Base-by-base conservation (phyloP, 2,797 vertebrate species). In the Rhyacichthys aspro region DNA sequence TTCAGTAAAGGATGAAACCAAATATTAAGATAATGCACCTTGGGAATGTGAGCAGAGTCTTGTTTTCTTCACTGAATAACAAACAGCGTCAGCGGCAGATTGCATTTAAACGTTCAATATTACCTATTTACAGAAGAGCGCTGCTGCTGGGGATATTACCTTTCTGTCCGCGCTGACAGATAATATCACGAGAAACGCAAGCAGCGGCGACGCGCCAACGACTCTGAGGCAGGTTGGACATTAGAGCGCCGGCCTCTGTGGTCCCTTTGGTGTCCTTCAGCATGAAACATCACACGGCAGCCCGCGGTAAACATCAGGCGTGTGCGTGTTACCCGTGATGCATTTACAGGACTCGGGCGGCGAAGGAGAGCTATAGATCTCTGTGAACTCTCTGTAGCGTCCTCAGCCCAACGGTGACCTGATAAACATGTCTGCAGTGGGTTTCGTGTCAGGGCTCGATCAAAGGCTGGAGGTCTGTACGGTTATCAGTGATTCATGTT, bases 181-280 rank as follows among this genome's bases (percentile, higher is more conserved):
- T 81, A 58, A 43, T 56, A 49, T 74, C 48, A 50, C 55, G 43
- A 42, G 44, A 67, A 72, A 74, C 59, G 43, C 60, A 52, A 64
- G 62, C 52, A 81, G 76, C 84, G 55, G 76, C 84, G 55, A 72
- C 3, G 1, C 60, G 61, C 48, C 0, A 42, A 65, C 1, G 36
- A 67, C 57, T 68, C 71, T 63, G 47, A 49, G 74, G 74, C 53
- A 76, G 61, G 54, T 43, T 28, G 61, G 72, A 76, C 67, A 76
- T 79, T 60, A 64, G 69, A 78, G 74, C 60, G 81, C 75, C 70
- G 63, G 65, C 57, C 64, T 63, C 49, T 36, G 33, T 19, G 38
- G 19, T 78, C 69, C 70, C 74, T 68, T 74, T 75, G 74, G 71
- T 81, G 72, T 81, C 82, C 74, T 74, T 70, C 67, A 73, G 71